Evolutionary conservation across 2,797 vertebrate species (phyloP).

Genomic region (Oryzias sinensis): DNA sequence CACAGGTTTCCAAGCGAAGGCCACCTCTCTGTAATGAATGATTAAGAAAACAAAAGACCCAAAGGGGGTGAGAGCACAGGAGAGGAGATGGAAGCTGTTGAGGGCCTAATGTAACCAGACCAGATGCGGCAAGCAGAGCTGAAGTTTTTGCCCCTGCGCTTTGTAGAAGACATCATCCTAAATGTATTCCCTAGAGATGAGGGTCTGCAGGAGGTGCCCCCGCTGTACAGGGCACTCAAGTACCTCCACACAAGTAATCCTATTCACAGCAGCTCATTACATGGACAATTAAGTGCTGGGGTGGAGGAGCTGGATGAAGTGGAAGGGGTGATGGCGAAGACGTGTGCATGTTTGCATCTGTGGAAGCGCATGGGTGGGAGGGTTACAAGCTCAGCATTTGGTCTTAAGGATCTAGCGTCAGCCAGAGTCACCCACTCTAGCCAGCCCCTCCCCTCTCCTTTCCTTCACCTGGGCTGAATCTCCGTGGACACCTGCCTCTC

Average conservation of each 20-base stretch:
- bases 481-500: slow-evolving; percentile 89
- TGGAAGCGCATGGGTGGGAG: slow-evolving; percentile 28
- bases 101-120: slow-evolving; percentile 68
- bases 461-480: slow-evolving; percentile 87
- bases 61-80: slow-evolving; percentile 47
- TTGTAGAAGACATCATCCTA: slow-evolving; percentile 78
- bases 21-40: slow-evolving; percentile 77
- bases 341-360: slow-evolving; percentile 50
- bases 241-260: slow-evolving; percentile 84
- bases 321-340: slow-evolving; percentile 55
- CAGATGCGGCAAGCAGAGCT: slow-evolving; percentile 72
- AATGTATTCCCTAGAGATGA: slow-evolving; percentile 79
- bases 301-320: slow-evolving; percentile 56
- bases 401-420: slow-evolving; percentile 55
- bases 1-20: slow-evolving; percentile 80
- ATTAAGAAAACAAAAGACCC: slow-evolving; percentile 73
- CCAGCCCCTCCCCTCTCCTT: slow-evolving; percentile 67
- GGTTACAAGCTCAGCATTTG: slow-evolving; percentile 63
- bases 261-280: slow-evolving; percentile 85
- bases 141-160: slow-evolving; percentile 66
- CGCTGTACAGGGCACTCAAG: slow-evolving; percentile 79
- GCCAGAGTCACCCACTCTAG: slow-evolving; percentile 20
- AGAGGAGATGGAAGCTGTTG: slow-evolving; percentile 37
- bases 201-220: slow-evolving; percentile 78
- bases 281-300: slow-evolving; percentile 88